A percentile compares a stretch with the other conserved stretches of the same genome.
Conservation (phyloP, 1,140 invertebrate species). For the Drosophila orena region DNA sequence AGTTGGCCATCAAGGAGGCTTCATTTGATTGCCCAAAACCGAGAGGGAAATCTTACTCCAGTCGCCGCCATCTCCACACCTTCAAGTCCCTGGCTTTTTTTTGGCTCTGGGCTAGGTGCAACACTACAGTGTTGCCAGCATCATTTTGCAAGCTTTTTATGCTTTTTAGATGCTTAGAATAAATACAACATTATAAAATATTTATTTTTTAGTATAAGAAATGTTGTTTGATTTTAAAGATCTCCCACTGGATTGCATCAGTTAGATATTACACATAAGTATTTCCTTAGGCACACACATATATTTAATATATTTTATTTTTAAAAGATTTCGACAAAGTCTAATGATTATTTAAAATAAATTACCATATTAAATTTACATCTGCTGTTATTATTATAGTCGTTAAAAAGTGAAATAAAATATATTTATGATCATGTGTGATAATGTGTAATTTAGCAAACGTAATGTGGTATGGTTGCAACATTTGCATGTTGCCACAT, state of each 20-base stretch:
- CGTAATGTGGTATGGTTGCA: not conserved
- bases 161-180: not conserved
- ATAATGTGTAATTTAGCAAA: not conserved
- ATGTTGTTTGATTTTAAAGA: too few relatives aligned
- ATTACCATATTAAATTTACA: too few relatives aligned
- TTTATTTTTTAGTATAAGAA: not conserved
- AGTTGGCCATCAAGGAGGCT: slow-evolving; percentile 40
- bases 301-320: too few relatives aligned
- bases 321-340: too few relatives aligned
- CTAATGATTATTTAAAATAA: too few relatives aligned
- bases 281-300: too few relatives aligned
- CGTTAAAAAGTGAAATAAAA: too few relatives aligned
- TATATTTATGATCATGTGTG: too few relatives aligned
- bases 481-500: slow-evolving; percentile 32
- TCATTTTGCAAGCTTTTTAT: not conserved
- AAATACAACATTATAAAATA: not conserved
- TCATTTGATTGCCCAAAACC: slow-evolving; percentile 56
- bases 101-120: slow-evolving; percentile 25
- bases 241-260: too few relatives aligned
- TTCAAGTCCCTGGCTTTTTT: slow-evolving; percentile 27
- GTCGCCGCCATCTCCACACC: slow-evolving; percentile 45
- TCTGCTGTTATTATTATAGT: too few relatives aligned
- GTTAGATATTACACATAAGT: too few relatives aligned
- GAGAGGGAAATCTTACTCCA: slow-evolving; percentile 30
- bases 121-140: slow-evolving; percentile 2